These are phyloP conservation scores for Panopea generosa DNA, from an alignment of 2,888 invertebrate species.

Conservation along the genomic window DNA sequence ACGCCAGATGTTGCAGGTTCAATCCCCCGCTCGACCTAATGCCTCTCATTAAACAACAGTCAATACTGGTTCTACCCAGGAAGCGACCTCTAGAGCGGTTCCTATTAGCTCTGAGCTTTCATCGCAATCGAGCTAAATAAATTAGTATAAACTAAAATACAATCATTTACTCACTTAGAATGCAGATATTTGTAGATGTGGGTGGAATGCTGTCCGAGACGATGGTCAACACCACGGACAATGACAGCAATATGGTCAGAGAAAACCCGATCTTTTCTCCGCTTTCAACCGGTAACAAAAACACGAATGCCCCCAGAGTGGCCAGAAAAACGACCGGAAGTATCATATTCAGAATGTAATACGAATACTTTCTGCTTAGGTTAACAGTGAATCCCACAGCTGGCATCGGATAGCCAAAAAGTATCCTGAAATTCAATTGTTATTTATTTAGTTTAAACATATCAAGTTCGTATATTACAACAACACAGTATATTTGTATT, in stretches of 20 bases:
- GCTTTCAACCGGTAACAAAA: conserved; percentile 57
- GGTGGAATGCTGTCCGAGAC: conserved; percentile 59
- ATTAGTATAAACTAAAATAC: too few species aligned
- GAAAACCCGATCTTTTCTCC: conserved; percentile 59
- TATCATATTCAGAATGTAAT: conserved; percentile 58
- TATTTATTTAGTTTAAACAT: too few species aligned
- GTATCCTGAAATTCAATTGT: conserved; percentile 26
- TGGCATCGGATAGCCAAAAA: conserved; percentile 13
- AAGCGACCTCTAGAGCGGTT: too few species aligned
- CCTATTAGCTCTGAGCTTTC: too few species aligned
- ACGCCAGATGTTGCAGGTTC: too few species aligned
- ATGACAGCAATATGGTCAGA: conserved; percentile 55
- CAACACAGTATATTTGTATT: too few species aligned
- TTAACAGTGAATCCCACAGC: conserved; percentile 38
- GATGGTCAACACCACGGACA: conserved; percentile 54
- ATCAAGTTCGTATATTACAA: too few species aligned
- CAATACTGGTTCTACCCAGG: too few species aligned
- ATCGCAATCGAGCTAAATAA: too few species aligned
- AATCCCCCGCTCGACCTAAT: too few species aligned
- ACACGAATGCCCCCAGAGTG: conserved; percentile 48
- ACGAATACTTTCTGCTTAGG: conserved; percentile 46
- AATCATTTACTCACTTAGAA: conserved; percentile 62
- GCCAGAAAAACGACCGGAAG: conserved; percentile 44
- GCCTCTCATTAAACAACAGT: too few species aligned
- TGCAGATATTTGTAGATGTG: conserved; percentile 50